Evolutionary conservation across 2,113 vertebrate genomes (phyloP), one percentile per base, ranked within the genome.

Genomic region (Carassius gibelio): DNA sequence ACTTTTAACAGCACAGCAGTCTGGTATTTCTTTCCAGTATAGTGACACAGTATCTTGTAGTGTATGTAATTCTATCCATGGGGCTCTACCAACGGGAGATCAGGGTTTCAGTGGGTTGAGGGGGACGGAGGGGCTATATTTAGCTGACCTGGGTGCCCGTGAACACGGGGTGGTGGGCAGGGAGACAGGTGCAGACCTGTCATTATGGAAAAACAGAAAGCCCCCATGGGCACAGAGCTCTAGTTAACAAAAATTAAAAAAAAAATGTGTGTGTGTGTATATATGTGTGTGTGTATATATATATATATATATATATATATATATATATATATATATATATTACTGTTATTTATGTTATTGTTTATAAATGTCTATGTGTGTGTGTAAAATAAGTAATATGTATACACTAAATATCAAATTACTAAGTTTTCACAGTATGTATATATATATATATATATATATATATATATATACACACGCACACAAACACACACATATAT

Each of bases 121-220:
- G 78, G 77, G 36, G 30, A 89, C 75, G 50, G 84, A 62, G 10
- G 0, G 57, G 85, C 89, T 95, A 93, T 92, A 92, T 94, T 93
- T 94, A 94, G 92, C 87, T 93, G 94, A 94, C 93, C 92, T 90
- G 92, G 89, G 91, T 92, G 91, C 86, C 88, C 83, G 82, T 91
- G 90, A 91, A 91, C 79, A 74, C 84, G 81, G 81, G 72, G 72
- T 50, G 72, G 45, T 75, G 72, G 21, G 87, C 87, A 71, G 57
- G 86, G 90, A 92, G 92, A 94, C 94, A 94, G 94, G 93, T 94
- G 94, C 92, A 91, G 90, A 81, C 86, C 83, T 88, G 89, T 91
- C 89, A 94, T 93, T 92, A 94, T 92, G 87, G 93, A 90, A 87
- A 90, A 93, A 93, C 90, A 94, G 89, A 90, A 90, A 91, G 91